Evolutionary conservation across 2,113 vertebrate genomes (phyloP), one percentile per base, ranked within the genome.

Genomic region (Mixornis gularis): DNA sequence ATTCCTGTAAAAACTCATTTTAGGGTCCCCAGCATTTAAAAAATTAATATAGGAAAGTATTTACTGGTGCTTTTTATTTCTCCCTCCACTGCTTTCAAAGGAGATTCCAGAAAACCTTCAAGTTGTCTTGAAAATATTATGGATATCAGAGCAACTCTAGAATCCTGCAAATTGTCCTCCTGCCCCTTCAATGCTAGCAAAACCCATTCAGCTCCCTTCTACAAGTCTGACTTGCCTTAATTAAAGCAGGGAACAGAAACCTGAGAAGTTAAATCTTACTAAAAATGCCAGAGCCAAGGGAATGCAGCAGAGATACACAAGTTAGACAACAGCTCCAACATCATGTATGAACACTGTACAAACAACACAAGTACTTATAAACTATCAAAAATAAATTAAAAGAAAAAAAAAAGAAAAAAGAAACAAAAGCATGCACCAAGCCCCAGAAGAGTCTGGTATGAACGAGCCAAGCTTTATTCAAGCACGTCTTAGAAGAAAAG

Each of bases 401-500:
- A 51, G 36, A 36, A 58, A 34, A 59, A 44, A 21, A 22, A 27
- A 24, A 24, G 29, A 17, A 17, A 24, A 21, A 7, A 14, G 3
- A 43, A 43, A 7, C 1, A 4, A 30, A 83, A 26, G 0, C 1
- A 16, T 2, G 6, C 32, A 14, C 13, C 14, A 48, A 63, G 6
- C 3, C 26, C 3, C 49, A 30, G 29, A 38, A 76, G 59, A 16
- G 0, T 43, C 65, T 84, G 36, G 24, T 11, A 17, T 27, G 24
- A 59, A 29, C 24, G 58, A 73, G 15, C 5, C 17, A 36, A 53
- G 32, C 44, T 89, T 88, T 56, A 66, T 19, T 87, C 10, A 30
- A 27, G 26, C 1, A 0, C 2, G 26, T 32, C 56, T 78, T 78
- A 83, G 63, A 72, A 49, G 16, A 72, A 49, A 69, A 79, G 9